Percentiles rank a stretch among this genome's conserved stretches.
phyloP scores from a whole-genome alignment of 2,888 invertebrate species.

The Pseudococcus longispinus region DNA sequence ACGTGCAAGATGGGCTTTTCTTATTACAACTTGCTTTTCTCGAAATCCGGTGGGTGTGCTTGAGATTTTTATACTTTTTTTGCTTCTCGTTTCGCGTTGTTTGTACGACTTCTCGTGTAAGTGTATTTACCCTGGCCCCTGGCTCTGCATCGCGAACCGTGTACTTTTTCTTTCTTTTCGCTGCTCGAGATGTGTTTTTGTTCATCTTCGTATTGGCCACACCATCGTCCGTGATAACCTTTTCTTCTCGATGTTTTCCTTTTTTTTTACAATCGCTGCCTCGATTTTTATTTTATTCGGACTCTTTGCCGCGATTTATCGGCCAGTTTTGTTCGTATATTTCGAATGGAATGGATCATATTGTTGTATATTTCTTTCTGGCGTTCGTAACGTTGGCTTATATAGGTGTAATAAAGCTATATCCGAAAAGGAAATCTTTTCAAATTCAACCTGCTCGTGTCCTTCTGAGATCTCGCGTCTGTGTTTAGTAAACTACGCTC shows the following conservation, averaged over 20 bases:
- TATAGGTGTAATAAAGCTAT: background rate
- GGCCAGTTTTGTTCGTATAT: background rate
- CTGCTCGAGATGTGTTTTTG: background rate
- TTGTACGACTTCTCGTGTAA: background rate
- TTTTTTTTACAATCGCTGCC: background rate
- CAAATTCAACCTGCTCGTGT: background rate
- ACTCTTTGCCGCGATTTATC: background rate
- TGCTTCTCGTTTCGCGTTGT: background rate
- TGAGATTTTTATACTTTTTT: constrained; percentile 10
- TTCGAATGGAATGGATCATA: too few relatives aligned
- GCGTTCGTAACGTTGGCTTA: background rate
- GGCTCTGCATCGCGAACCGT: background rate
- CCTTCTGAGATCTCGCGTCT: background rate
- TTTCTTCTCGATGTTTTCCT: background rate
- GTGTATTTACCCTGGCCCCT: background rate
- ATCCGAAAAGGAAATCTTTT: background rate
- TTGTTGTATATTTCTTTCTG: too few relatives aligned
- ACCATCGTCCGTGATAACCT: background rate
- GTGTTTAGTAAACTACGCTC: background rate
- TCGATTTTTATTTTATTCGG: background rate
- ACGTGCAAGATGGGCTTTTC: constrained; percentile 26
- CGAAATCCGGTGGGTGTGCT: constrained; percentile 26
- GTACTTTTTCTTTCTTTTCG: background rate
- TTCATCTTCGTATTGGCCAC: background rate
- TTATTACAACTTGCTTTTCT: constrained; percentile 29